Conservation (phyloP, 2,113 vertebrate genomes). For the Plotosus lineatus region DNA sequence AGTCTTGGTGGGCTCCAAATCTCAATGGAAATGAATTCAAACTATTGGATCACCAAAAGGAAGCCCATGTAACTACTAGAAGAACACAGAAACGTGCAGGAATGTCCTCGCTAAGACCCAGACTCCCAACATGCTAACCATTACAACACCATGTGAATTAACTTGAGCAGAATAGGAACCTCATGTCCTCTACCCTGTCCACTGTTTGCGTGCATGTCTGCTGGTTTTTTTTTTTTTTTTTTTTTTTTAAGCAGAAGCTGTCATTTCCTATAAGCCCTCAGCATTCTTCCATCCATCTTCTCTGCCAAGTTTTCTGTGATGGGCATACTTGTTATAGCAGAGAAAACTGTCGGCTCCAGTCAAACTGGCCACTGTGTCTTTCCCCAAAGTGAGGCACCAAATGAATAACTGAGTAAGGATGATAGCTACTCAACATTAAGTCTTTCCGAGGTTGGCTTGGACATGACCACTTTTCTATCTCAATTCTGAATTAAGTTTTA, state of each 20-base stretch:
- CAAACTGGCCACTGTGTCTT: slow-evolving; percentile 46
- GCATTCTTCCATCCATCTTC: slow-evolving; percentile 67
- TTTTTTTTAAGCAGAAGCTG: slow-evolving; percentile 74
- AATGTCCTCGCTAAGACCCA: too few species aligned
- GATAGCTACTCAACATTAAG: slow-evolving; percentile 34
- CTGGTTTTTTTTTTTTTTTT: too few species aligned
- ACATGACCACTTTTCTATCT: slow-evolving; percentile 17
- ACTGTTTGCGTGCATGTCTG: slow-evolving; percentile 59
- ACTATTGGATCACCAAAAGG: too few species aligned
- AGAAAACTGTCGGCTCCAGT: slow-evolving; percentile 66
- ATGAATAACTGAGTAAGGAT: slow-evolving; percentile 29
- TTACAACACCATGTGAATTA: slow-evolving; percentile 42
- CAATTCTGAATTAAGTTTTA: background rate
- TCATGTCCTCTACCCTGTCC: slow-evolving; percentile 49
- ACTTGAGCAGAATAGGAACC: slow-evolving; percentile 45
- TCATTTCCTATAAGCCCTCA: slow-evolving; percentile 74
- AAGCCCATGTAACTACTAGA: too few species aligned
- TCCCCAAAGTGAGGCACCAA: slow-evolving; percentile 43
- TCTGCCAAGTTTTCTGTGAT: slow-evolving; percentile 70
- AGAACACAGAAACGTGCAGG: too few species aligned
- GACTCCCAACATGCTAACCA: too few species aligned
- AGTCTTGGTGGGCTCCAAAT: too few species aligned
- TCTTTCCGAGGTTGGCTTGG: slow-evolving; percentile 5
- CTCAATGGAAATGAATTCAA: too few species aligned
- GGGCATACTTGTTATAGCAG: slow-evolving; percentile 66